A percentile compares a stretch with the other conserved stretches of the same genome.
Evolutionary conservation across 2,888 invertebrate species (phyloP).

Genomic region (Eretmocerus hayati): DNA sequence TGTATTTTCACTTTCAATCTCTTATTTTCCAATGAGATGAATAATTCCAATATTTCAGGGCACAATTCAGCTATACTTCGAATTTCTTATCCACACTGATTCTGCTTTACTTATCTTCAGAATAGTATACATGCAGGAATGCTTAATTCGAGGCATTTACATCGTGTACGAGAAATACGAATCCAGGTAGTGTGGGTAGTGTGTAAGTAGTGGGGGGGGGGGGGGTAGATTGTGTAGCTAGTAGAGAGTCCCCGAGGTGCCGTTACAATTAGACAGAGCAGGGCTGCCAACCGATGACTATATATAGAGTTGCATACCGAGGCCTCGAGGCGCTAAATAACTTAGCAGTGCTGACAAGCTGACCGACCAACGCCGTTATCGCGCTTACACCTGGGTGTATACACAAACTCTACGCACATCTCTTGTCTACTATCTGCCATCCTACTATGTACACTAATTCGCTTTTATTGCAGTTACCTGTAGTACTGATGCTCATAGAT

Average conservation of each 20-base stretch:
- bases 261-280: slow-evolving; percentile 47
- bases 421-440: slow-evolving; percentile 5
- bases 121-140: no score
- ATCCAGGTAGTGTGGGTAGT: no score
- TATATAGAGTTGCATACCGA: slow-evolving; percentile 10
- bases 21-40: no score
- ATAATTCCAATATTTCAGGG: no score
- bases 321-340: slow-evolving; percentile 44
- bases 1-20: no score
- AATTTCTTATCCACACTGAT: no score
- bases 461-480: background rate
- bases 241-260: slow-evolving; percentile 38
- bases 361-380: slow-evolving; percentile 31
- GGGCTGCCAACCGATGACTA: slow-evolving; percentile 41
- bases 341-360: slow-evolving; percentile 45
- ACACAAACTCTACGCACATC: slow-evolving; percentile 10
- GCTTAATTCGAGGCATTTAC: no score
- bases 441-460: background rate
- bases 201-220: no score
- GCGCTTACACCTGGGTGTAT: slow-evolving; percentile 22
- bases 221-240: no score
- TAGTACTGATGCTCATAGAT: background rate
- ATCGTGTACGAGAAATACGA: no score
- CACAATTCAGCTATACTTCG: no score
- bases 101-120: no score